Base-by-base conservation (phyloP, 2,888 invertebrate species). In the Eudemis profundana region DNA sequence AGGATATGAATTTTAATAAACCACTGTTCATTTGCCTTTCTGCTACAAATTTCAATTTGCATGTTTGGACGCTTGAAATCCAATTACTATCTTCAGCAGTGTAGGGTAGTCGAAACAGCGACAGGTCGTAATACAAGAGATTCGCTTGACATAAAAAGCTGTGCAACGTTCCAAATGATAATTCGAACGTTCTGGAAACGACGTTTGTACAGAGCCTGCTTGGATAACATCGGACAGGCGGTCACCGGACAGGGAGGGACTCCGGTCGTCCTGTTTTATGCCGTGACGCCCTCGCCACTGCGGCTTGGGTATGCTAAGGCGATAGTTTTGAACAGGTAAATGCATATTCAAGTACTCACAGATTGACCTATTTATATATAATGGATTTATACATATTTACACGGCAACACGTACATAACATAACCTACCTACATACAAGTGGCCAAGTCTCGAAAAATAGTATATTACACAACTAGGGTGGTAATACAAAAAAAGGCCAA, bases 161-260 rank as follows among this genome's bases (percentile, higher is more conserved):
- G 33, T 57, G 47, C 29, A 42, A 47, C 19, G 36, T 44, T 47
- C 46, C 46, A 33, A 62, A 62, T 54, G 54, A 63, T 64, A 57
- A 59, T 42, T 63, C 42, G 33, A 57, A 63, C 53, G 40, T 40
- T 56, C 33, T 63, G 61, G 36, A 56, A 36, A 36, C 21, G 57
- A 50, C 57, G 36, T 38, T 42, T 21, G 46, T 40, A 40, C 49
- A 60, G 23, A 42, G 51, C 50, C 40, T 33, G 63, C 19, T 42
- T n/a, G 63, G 57, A 50, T 64, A 64, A 57, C 61, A 50, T 40
- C 50, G 56, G 63, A 64, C 50, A 50, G 49, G 29, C 56, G 40
- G 57, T 36, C 63, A 53, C 36, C 46, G 56, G 56, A 12, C 56
- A 21, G 23, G 54, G 53, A 21, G 23, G 54, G 53, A 27, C 63